Evolutionary conservation across 2,797 vertebrate genomes (phyloP).

Genomic region (Acanthiza pusilla): DNA sequence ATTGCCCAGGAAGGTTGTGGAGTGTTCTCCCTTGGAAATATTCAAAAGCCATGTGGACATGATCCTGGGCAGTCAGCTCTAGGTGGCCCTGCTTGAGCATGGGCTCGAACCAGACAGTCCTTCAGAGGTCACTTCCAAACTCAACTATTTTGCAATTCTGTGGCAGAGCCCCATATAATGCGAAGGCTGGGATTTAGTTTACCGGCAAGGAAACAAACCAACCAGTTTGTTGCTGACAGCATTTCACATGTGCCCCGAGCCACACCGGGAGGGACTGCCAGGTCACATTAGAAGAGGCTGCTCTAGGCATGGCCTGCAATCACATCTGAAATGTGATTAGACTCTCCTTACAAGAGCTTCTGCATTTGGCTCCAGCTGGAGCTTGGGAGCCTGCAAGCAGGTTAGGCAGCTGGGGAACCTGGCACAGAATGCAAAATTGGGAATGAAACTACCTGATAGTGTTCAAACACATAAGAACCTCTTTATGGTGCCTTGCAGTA

Average conservation of each 20-base stretch:
- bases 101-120: neutral
- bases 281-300: neutral
- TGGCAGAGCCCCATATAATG: neutral
- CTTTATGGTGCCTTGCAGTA: neutral
- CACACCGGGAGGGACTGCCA: neutral
- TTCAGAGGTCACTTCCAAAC: neutral
- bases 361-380: neutral
- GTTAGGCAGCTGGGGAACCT: neutral
- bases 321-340: neutral
- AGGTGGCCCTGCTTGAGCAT: neutral
- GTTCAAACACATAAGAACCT: neutral
- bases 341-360: neutral
- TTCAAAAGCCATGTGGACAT: neutral
- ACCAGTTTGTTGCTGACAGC: neutral
- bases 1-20: neutral
- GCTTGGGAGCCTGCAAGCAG: neutral
- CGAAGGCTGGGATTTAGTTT: neutral
- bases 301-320: neutral
- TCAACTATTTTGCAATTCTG: neutral
- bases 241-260: rapidly evolving
- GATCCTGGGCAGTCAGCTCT: neutral
- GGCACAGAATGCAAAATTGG: neutral
- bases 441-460: neutral
- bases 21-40: neutral
- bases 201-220: neutral